phyloP scores from a whole-genome alignment of 2,113 vertebrate genomes.

The Mesocricetus auratus region DNA sequence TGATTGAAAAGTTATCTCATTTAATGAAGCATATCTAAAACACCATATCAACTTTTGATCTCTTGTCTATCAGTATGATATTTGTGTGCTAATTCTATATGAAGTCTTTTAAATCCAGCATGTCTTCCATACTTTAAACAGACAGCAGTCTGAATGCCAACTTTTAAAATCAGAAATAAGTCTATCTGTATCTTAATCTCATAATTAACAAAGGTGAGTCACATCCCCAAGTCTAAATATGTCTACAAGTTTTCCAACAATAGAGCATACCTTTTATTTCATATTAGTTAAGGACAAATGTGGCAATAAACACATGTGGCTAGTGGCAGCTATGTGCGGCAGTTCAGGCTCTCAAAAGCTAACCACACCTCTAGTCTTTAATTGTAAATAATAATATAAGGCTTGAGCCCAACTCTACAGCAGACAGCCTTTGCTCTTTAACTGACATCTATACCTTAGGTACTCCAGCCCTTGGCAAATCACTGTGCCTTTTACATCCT shows the following conservation, averaged over 20 bases:
- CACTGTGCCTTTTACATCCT: neutral
- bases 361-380: neutral
- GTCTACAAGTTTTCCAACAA: neutral
- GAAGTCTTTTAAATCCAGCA: neutral
- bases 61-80: neutral
- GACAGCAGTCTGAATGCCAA: neutral
- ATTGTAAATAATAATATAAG: too few species aligned
- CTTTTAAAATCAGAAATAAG: neutral
- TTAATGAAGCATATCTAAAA: neutral
- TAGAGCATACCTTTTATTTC: neutral
- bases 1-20: neutral
- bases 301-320: too few species aligned
- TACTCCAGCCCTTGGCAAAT: neutral
- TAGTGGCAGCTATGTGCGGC: neutral
- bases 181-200: neutral
- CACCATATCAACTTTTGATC: neutral
- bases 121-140: neutral
- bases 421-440: too few species aligned
- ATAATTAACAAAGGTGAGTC: neutral
- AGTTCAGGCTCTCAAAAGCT: neutral
- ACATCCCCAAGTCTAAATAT: neutral
- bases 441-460: neutral
- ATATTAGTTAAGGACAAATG: neutral
- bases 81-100: neutral
- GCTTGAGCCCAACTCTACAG: neutral